These are phyloP conservation scores for Actinernus sp. DNA, from an alignment of 92 coral and sea anemone genomes.

Conservation along the genomic window DNA sequence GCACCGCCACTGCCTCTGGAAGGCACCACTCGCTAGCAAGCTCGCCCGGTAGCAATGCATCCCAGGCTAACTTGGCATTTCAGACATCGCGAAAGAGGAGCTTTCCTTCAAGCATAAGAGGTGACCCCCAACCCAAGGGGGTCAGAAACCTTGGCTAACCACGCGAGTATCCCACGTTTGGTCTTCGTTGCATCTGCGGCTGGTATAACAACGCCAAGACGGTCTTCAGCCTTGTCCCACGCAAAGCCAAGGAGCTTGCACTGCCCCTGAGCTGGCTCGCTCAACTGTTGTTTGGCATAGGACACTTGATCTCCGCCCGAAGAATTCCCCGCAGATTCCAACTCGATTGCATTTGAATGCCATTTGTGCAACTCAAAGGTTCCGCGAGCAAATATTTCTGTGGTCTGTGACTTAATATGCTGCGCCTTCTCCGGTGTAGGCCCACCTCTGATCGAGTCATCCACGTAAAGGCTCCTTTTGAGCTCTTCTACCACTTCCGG, in stretches of 20 bases:
- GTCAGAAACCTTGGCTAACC: slow-evolving; percentile 38
- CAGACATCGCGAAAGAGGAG: slow-evolving; percentile 26
- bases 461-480: slow-evolving; percentile 53
- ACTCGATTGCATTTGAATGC: too few relatives aligned
- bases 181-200: slow-evolving; percentile 14
- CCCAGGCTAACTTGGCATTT: too few relatives aligned
- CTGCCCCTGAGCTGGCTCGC: slow-evolving; percentile 43
- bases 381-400: too few relatives aligned
- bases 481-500: slow-evolving; percentile 56
- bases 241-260: slow-evolving; percentile 40
- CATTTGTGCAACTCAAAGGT: too few relatives aligned
- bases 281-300: slow-evolving; percentile 71
- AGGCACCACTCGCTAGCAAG: background rate
- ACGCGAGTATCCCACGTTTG: slow-evolving; percentile 13
- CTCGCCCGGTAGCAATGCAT: slow-evolving; percentile 10
- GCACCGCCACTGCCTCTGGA: background rate
- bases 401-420: too few relatives aligned
- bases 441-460: slow-evolving; percentile 62
- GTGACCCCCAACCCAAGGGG: slow-evolving; percentile 49
- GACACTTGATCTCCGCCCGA: slow-evolving; percentile 36
- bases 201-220: slow-evolving; percentile 24
- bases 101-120: slow-evolving; percentile 12
- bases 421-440: slow-evolving; percentile 14
- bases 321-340: too few relatives aligned
- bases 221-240: slow-evolving; percentile 48